These are phyloP conservation scores for Brachionus manjavacas DNA, from an alignment of 1,140 invertebrate species.

Conservation along the genomic window DNA sequence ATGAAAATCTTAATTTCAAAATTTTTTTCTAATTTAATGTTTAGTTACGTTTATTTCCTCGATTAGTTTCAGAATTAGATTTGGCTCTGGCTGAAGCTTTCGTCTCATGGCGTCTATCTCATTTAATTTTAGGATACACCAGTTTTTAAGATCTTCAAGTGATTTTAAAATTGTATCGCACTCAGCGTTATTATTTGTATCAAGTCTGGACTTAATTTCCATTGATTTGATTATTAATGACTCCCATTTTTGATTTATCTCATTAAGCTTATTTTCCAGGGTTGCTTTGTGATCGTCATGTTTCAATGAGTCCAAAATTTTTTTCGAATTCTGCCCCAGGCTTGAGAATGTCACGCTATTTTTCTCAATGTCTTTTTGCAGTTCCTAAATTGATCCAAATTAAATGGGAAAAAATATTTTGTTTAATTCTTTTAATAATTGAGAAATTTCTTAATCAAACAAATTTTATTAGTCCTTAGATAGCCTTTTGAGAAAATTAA, in stretches of 20 bases:
- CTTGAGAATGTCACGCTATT: neutral
- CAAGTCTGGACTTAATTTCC: conserved; percentile 7
- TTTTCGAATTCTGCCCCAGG: conserved; percentile 16
- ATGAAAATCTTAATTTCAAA: neutral
- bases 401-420: neutral
- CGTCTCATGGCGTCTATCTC: neutral
- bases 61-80: neutral
- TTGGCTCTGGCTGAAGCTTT: neutral
- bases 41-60: neutral
- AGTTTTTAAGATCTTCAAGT: neutral
- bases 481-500: neutral
- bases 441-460: too few relatives aligned
- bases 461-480: too few relatives aligned
- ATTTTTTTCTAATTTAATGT: neutral
- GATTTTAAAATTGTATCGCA: neutral
- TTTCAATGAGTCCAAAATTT: conserved; percentile 25
- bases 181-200: neutral
- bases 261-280: neutral
- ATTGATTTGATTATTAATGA: neutral
- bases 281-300: neutral
- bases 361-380: conserved; percentile 37
- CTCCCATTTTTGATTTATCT: conserved; percentile 20
- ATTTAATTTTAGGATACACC: neutral
- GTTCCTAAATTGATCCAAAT: neutral
- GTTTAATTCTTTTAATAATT: neutral